Base-by-base conservation (phyloP, 2,113 vertebrate species). In the Hypocryptadius cinnamomeus region DNA sequence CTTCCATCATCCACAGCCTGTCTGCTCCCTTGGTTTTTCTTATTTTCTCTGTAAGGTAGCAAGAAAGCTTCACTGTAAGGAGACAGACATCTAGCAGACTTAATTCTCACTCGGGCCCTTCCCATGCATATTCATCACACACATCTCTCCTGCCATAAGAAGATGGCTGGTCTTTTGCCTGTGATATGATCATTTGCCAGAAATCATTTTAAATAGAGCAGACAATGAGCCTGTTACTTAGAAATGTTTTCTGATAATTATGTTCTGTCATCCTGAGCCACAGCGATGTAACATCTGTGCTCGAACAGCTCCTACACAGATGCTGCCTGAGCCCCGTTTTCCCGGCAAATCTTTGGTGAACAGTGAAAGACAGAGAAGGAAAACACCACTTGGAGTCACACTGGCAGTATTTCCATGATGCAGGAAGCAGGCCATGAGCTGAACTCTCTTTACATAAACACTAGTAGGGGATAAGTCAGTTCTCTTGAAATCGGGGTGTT, bases 381-480 rank as follows among this genome's bases (percentile, higher is more conserved):
- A 81, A 94, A 64, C 35, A 79, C 40, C 37, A 18, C 79, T 90
- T 84, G 24, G 79, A 71, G 37, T 64, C 45, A 80, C 42, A 24
- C 4, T 80, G 85, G 79, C 56, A 82, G 63, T 35, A 56, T 60
- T 71, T 90, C 76, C 25, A 30, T 1, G 3, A 40, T 37, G 59
- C 74, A 86, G 53, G 57, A 48, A 57, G 73, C 69, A 83, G 69
- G 24, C 64, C 79, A 50, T 30, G 69, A 64, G 48, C 18, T 95
- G 87, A 91, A 76, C 82, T 86, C 63, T 63, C 72, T 60, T 66
- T 76, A 64, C 72, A 85, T 87, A 95, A 95, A 90, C 87, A 91
- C 48, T 48, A 93, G 23, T 14, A 84, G 92, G 90, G 94, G 48
- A 95, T 71, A 96, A 95, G 95, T 90, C 94, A 95, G 68, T 27